A percentile compares a stretch with the other conserved stretches of the same genome.
Conservation (phyloP, 2,113 vertebrate species). For the Tragelaphus strepsiceros region DNA sequence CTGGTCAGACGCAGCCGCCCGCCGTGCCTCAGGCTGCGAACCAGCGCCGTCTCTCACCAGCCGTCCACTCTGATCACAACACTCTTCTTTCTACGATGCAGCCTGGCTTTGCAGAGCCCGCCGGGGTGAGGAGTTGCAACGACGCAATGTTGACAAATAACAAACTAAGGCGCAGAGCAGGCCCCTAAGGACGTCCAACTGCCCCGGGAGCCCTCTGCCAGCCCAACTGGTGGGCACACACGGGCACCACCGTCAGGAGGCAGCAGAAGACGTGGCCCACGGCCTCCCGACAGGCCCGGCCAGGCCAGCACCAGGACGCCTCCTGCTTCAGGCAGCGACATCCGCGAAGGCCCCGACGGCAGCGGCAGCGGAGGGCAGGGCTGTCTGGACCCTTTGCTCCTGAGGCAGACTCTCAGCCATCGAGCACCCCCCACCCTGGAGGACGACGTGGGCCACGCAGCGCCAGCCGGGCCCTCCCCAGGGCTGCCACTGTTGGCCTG, state of each 20-base stretch:
- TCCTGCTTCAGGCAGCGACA: not conserved
- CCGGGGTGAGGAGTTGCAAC: not conserved
- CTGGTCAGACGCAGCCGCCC: not conserved
- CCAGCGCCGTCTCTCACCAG: not conserved
- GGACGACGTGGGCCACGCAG: not conserved
- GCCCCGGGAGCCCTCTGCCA: not conserved
- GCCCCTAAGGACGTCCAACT: too few relatives aligned
- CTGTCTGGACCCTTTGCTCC: not conserved
- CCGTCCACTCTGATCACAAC: not conserved
- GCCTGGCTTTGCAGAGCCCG: not conserved
- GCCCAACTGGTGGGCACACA: not conserved
- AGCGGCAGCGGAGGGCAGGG: not conserved
- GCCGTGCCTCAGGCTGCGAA: not conserved
- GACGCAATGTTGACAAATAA: not conserved
- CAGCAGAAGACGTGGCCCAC: not conserved
- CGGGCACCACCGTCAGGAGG: accelerated
- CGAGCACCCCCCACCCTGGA: not conserved
- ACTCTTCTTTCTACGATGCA: not conserved
- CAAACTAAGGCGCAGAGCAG: not conserved
- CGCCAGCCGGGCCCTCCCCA: not conserved
- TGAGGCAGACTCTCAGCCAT: not conserved
- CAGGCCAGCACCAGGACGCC: not conserved
- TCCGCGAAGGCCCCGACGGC: not conserved
- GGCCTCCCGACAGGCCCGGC: not conserved
- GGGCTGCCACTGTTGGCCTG: not conserved